Percentiles rank a stretch among this genome's conserved stretches.
phyloP scores from a whole-genome alignment of 2,888 invertebrate genomes.

The Eupeodes latifasciatus region DNA sequence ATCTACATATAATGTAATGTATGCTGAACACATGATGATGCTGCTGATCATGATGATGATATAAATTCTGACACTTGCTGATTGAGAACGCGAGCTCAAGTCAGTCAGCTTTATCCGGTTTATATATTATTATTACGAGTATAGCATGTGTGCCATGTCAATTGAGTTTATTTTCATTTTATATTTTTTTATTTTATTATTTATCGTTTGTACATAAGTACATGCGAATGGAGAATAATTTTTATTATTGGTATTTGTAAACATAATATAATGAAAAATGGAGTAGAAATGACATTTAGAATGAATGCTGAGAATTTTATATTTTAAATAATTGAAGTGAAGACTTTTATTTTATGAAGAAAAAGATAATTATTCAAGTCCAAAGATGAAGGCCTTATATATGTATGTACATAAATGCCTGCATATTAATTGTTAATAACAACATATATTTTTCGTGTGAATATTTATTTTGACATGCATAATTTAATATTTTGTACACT shows the following conservation, averaged over 20 bases:
- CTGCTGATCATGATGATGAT: not conserved
- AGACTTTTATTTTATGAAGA: not conserved
- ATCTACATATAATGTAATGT: not conserved
- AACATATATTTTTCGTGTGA: too few species aligned
- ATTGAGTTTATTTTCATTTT: constrained; percentile 19
- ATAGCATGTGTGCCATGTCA: constrained; percentile 20
- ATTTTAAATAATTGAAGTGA: not conserved
- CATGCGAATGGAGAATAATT: constrained; percentile 20
- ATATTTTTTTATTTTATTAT: not conserved
- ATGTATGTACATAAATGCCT: too few species aligned
- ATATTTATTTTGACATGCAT: too few species aligned
- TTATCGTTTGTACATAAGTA: constrained; percentile 10
- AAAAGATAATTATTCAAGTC: not conserved
- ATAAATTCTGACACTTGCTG: constrained; percentile 19
- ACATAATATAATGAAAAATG: not conserved
- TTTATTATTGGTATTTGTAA: not conserved
- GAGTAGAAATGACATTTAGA: constrained; percentile 10
- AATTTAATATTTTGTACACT: too few species aligned
- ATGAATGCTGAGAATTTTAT: not conserved
- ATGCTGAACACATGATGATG: not conserved
- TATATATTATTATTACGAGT: not conserved
- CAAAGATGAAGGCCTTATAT: not conserved
- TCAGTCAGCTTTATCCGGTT: constrained; percentile 35
- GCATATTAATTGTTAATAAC: too few species aligned
- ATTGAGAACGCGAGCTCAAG: constrained; percentile 16